phyloP scores from a whole-genome alignment of 2,797 vertebrate species.

The Rhynchotus rufescens region DNA sequence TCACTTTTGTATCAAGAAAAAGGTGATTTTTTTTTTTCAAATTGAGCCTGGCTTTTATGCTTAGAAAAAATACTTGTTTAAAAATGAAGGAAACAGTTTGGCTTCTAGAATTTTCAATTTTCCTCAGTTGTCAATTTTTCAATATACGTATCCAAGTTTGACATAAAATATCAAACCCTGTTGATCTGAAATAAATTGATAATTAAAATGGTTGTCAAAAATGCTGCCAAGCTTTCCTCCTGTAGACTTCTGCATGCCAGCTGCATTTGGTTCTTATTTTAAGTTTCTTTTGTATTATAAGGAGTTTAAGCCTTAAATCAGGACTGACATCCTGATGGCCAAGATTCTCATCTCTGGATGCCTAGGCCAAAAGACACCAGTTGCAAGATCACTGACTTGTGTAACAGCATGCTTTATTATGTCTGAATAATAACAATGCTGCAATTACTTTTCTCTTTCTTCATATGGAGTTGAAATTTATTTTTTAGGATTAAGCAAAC shows the following conservation, averaged over 20 bases:
- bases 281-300: not conserved
- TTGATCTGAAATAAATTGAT: conserved; percentile 50
- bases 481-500: not conserved
- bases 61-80: not conserved
- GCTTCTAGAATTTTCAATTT: not conserved
- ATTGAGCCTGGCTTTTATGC: not conserved
- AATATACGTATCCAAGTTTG: not conserved
- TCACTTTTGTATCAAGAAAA: not conserved
- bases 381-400: not conserved
- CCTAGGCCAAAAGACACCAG: not conserved
- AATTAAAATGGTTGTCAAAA: conserved; percentile 63
- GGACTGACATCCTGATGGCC: not conserved
- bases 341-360: not conserved
- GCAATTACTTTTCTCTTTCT: not conserved
- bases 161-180: not conserved
- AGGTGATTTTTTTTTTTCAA: not conserved
- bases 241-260: not conserved
- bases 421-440: conserved; percentile 9
- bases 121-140: conserved; percentile 2
- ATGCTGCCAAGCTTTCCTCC: conserved; percentile 25
- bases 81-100: not conserved
- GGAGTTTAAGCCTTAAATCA: conserved; percentile 4
- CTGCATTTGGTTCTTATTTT: conserved; percentile 37
- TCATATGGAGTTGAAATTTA: not conserved
- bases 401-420: not conserved